phyloP scores from a whole-genome alignment of 1,140 invertebrate species.

The Lethrus apterus region DNA sequence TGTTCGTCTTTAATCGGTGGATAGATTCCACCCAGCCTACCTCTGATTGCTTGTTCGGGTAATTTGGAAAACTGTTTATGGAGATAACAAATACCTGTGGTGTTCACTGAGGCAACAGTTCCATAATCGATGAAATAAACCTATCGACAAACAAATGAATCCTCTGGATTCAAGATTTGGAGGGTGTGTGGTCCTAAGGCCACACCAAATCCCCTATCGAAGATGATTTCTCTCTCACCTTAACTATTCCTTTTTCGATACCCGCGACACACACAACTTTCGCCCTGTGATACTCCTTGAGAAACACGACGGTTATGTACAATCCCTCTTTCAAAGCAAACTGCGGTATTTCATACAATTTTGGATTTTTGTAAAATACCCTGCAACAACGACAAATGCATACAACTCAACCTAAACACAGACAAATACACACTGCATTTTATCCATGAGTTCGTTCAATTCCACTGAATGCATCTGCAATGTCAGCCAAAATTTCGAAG shows the following conservation, averaged over 20 bases:
- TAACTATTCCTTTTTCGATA: constrained; percentile 16
- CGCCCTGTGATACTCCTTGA: constrained; percentile 27
- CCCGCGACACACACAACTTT: constrained; percentile 22
- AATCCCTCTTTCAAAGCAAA: constrained; percentile 21
- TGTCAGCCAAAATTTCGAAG: constrained; percentile 32
- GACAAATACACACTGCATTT: constrained; percentile 21
- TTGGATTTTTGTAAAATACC: constrained; percentile 16
- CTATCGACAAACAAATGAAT: constrained; percentile 18
- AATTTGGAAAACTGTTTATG: constrained; percentile 22
- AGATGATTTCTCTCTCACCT: constrained; percentile 20
- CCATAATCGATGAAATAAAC: constrained; percentile 32
- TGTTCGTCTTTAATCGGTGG: constrained; percentile 23
- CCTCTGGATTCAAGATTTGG: not conserved
- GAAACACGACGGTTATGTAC: constrained; percentile 24
- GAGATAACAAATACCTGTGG: constrained; percentile 25
- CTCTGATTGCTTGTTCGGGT: constrained; percentile 28
- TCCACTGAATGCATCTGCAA: constrained; percentile 1
- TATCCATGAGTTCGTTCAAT: constrained; percentile 29
- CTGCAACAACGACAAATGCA: constrained; percentile 16
- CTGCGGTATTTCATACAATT: constrained; percentile 18
- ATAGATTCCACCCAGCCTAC: constrained; percentile 24
- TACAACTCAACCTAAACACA: not conserved
- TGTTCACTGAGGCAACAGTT: constrained; percentile 22
- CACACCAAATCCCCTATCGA: not conserved
- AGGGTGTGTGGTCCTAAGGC: not conserved